A percentile compares a stretch with the other conserved stretches of the same genome.
Conservation (phyloP, 2,113 vertebrate species). For the Clupea harengus region DNA sequence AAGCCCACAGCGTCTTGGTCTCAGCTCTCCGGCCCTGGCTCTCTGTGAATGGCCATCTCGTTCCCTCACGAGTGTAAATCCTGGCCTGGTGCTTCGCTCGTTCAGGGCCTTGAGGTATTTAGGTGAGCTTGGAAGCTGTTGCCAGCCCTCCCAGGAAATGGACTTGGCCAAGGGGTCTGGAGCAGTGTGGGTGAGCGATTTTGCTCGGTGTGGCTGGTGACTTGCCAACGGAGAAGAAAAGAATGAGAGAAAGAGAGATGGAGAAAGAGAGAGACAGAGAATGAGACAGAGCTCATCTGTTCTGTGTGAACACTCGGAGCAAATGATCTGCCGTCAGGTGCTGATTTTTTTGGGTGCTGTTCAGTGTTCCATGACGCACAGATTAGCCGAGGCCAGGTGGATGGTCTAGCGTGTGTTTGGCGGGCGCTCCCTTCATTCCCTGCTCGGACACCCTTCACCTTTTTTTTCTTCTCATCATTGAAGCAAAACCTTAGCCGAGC, state of each 20-base stretch:
- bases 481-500: background rate
- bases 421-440: background rate
- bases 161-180: background rate
- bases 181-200: background rate
- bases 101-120: background rate
- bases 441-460: background rate
- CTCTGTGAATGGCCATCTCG: background rate
- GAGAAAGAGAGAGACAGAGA: background rate
- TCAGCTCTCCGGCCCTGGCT: background rate
- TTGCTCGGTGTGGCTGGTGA: background rate
- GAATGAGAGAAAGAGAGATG: background rate
- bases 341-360: background rate
- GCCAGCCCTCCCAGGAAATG: background rate
- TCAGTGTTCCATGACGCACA: background rate
- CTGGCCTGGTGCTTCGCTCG: background rate
- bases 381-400: background rate
- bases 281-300: background rate
- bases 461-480: background rate
- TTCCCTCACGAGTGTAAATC: background rate
- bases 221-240: background rate
- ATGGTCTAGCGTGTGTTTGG: background rate
- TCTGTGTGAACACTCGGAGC: background rate
- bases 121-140: background rate
- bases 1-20: background rate
- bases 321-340: slow-evolving; percentile 1